phyloP scores from a whole-genome alignment of 2,888 invertebrate genomes.

The Graphium colonna region DNA sequence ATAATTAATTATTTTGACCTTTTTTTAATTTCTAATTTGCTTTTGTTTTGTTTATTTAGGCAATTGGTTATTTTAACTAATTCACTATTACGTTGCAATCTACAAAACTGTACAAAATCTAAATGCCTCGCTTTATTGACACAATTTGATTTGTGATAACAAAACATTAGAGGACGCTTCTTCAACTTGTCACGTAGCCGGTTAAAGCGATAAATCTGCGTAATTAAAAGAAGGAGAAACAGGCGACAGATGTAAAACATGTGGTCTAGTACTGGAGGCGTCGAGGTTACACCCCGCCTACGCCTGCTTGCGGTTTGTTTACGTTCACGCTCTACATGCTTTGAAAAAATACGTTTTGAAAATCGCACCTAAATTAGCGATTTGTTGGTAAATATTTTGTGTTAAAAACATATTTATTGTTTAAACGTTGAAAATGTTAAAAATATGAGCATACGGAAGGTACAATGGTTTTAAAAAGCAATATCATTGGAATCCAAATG shows the following conservation, averaged over 20 bases:
- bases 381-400: no score
- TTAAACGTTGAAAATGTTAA: no score
- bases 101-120: not conserved
- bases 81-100: no score
- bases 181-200: not conserved
- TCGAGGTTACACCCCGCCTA: conserved; percentile 56
- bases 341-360: not conserved
- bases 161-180: not conserved
- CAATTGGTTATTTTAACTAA: no score
- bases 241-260: conserved; percentile 60
- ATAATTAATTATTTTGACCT: no score
- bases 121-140: not conserved
- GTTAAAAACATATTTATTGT: no score
- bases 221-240: conserved; percentile 46
- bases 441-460: no score
- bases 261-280: conserved; percentile 63
- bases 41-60: no score
- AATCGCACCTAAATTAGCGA: no score
- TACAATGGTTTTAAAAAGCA: no score
- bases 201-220: conserved; percentile 24
- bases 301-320: conserved; percentile 48
- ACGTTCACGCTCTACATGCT: conserved; percentile 33
- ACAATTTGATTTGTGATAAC: not conserved
- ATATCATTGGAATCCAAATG: no score
- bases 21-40: no score